Percentiles rank a stretch among this genome's conserved stretches.
Conservation (phyloP, 2,113 vertebrate genomes). For the Actinemys pallida region DNA sequence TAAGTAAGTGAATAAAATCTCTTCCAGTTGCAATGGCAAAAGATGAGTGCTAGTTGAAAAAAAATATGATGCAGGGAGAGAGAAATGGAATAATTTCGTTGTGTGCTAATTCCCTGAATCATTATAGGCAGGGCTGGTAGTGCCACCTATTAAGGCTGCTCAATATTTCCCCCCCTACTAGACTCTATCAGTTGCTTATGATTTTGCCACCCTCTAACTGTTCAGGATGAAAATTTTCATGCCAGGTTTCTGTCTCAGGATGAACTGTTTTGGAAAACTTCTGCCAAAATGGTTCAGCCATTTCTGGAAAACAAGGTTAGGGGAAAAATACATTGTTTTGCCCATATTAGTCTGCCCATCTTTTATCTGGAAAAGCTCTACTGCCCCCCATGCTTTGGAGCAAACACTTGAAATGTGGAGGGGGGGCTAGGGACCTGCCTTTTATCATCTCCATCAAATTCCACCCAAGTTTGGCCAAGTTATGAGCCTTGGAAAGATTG, state of each 20-base stretch:
- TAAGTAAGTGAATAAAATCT: not conserved
- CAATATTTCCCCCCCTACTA: not conserved
- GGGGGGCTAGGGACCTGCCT: not conserved
- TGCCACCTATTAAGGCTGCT: not conserved
- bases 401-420: not conserved
- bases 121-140: not conserved
- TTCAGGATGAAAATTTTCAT: not conserved
- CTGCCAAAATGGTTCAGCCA: not conserved
- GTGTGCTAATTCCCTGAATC: not conserved
- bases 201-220: not conserved
- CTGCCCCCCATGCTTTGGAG: not conserved
- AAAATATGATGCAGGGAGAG: not conserved
- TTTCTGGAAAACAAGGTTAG: not conserved
- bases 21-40: not conserved
- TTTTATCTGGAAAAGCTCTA: not conserved
- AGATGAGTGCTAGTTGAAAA: not conserved
- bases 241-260: not conserved
- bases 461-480: not conserved
- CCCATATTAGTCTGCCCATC: not conserved
- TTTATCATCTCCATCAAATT: not conserved
- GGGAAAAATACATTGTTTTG: not conserved
- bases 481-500: not conserved
- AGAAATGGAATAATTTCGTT: rapidly evolving
- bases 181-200: not conserved
- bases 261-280: not conserved